Conservation (phyloP, 2,113 vertebrate species). For the Ranitomeya imitator region DNA sequence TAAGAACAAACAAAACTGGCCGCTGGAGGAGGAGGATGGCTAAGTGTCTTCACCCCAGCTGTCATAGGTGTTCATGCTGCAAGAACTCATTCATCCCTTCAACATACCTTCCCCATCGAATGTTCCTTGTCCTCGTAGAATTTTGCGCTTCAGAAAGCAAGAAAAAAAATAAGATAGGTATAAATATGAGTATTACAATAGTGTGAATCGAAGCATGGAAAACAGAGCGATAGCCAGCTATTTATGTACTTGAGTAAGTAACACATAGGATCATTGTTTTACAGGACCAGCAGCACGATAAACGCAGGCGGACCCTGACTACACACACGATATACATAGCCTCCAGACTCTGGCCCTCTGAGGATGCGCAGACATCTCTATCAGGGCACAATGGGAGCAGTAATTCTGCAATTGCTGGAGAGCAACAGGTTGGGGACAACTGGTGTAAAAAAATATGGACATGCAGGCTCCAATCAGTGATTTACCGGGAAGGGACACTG, state of each 20-base stretch:
- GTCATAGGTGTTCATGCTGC: not conserved
- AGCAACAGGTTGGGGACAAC: not conserved
- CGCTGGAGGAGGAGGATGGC: too few relatives aligned
- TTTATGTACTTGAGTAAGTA: slow-evolving; percentile 9
- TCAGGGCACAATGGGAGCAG: not conserved
- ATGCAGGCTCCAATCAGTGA: not conserved
- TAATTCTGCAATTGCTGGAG: not conserved
- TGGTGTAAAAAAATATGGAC: not conserved
- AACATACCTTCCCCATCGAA: slow-evolving; percentile 91
- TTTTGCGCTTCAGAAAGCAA: slow-evolving; percentile 74
- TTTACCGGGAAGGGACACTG: not conserved
- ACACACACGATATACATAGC: not conserved
- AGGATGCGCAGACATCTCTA: not conserved
- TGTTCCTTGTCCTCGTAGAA: slow-evolving; percentile 80
- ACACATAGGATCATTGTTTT: not conserved
- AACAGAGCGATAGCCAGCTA: not conserved
- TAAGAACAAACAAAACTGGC: too few relatives aligned
- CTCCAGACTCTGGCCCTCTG: not conserved
- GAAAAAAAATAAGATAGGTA: slow-evolving; percentile 31
- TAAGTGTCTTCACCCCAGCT: not conserved
- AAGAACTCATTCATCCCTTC: not conserved
- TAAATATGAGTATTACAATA: not conserved
- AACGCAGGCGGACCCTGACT: not conserved
- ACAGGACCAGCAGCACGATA: not conserved
- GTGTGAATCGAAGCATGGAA: not conserved